Evolutionary conservation across 2,888 invertebrate genomes (phyloP), one percentile per base, ranked within the genome.

Genomic region (Himalopsyche tibetana): DNA sequence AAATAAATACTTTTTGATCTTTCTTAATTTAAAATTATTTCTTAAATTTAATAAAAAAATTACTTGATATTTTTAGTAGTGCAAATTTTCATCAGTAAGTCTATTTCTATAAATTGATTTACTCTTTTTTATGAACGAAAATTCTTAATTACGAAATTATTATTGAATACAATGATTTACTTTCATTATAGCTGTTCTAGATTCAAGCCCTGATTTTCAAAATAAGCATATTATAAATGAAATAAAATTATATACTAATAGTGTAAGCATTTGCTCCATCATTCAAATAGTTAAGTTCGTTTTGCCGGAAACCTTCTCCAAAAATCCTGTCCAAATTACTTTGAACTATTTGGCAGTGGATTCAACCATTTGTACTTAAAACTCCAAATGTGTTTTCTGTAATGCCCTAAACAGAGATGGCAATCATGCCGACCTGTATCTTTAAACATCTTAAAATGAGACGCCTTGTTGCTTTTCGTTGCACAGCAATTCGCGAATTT

Each of bases 261-360:
- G 8, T 15, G 63, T 11, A 63, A 19, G 19, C 9, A 8, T 63
- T n/a, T 8, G 5, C n/a, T 12, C 36, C 5, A 74, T 74, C 74
- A 38, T 74, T 74, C 28, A 12, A 5, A 36, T 28, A 15, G 74
- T 74, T 74, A 38, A 74, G 74, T 74, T 38, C 38, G 11, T 38
- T 12, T 38, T 28, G 28, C 15, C 6, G 5, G 74, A 38, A 74
- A 74, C 38, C 28, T 74, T 74, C 74, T 74, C 74, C 74, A 74
- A 74, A 74, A 74, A 74, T 74, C 74, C 15, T 36, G 74, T 74
- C 74, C 74, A 74, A 74, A 74, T 74, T 74, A 74, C 74, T 74
- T 74, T 74, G 74, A 38, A 74, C 74, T 74, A 74, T 74, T 74
- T 74, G 74, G 74, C 74, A 74, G 74, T 38, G 74, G 74, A 9